Base-by-base conservation (phyloP, 1,140 invertebrate species). In the Drosophila arizonae region DNA sequence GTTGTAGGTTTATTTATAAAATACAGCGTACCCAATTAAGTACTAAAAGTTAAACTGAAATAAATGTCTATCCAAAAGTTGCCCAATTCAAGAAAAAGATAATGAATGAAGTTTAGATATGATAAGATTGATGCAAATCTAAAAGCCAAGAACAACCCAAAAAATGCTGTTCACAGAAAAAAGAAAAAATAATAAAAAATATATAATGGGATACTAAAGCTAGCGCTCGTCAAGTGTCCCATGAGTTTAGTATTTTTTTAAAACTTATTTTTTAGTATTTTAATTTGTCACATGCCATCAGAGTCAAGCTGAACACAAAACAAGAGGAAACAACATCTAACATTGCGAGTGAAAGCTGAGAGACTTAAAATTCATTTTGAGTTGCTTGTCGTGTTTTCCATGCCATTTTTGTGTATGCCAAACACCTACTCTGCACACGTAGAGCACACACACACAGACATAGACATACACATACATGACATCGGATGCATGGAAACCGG, bases 351-450 rank as follows among this genome's bases (percentile, higher is more conserved):
- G 78, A 76, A 78, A 81, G 82, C 67, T 69, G 54, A 67, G 68
- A 71, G 81, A 76, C 72, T 28, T 60, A 72, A 86, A 87, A 67
- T 87, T 72, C 68, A 82, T 86, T 86, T 86, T 79, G 65, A 87
- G 76, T 79, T 85, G 68, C 30, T 36, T 80, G 62, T 73, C 78
- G 45, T 77, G 69, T 77, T 69, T 77, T 69, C 55, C 51, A 73
- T 79, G 68, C 15, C 63, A 67, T 58, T 72, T 76, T 76, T 61
- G 6, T 86, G 61, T 56, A 28, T 51, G 58, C 26, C 50, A 52
- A 52, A 63, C 57, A 74, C 57, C 66, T 56, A 67, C 2, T 11
- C 36, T 13, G 36, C 36, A 39, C 10, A 39, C 36, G 36, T 39
- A 39, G 36, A 39, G 46, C 15, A 45, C 17, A 64, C 17, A 65